A percentile compares a stretch with the other conserved stretches of the same genome.
These are phyloP conservation scores for Buceros bicornis DNA, from an alignment of 2,797 vertebrate species.

Conservation along the genomic window DNA sequence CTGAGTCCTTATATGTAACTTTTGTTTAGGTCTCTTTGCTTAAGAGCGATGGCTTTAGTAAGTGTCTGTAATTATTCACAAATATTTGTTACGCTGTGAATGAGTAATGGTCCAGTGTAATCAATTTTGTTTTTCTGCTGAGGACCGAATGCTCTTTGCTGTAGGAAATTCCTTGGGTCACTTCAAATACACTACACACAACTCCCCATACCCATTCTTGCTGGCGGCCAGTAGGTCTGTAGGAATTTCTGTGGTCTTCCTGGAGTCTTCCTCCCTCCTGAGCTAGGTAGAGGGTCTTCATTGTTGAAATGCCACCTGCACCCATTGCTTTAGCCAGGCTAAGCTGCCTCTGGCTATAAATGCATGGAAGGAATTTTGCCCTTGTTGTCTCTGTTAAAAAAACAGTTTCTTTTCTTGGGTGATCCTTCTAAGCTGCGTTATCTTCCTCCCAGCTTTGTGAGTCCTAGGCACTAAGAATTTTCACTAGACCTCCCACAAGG, in stretches of 20 bases:
- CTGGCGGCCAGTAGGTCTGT: not conserved
- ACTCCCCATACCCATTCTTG: not conserved
- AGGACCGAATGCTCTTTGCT: not conserved
- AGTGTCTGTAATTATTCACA: not conserved
- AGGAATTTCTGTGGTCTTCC: not conserved
- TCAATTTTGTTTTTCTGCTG: not conserved
- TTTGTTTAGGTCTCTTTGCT: accelerated
- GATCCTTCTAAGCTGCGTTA: not conserved
- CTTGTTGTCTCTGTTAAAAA: not conserved
- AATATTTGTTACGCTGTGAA: not conserved
- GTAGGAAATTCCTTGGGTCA: accelerated
- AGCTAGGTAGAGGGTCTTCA: not conserved
- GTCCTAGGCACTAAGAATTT: not conserved
- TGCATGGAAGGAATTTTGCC: accelerated
- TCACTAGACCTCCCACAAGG: constrained; percentile 48
- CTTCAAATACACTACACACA: accelerated
- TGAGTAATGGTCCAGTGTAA: accelerated
- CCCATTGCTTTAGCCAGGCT: accelerated
- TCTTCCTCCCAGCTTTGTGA: not conserved
- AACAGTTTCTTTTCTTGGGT: accelerated
- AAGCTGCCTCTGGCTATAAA: not conserved
- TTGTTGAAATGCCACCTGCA: not conserved
- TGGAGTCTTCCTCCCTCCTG: not conserved
- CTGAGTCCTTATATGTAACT: not conserved
- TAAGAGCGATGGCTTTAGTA: not conserved